A percentile compares a stretch with the other conserved stretches of the same genome.
Evolutionary conservation across 2,888 invertebrate genomes (phyloP).

Genomic region (Drosophila setosimentum): DNA sequence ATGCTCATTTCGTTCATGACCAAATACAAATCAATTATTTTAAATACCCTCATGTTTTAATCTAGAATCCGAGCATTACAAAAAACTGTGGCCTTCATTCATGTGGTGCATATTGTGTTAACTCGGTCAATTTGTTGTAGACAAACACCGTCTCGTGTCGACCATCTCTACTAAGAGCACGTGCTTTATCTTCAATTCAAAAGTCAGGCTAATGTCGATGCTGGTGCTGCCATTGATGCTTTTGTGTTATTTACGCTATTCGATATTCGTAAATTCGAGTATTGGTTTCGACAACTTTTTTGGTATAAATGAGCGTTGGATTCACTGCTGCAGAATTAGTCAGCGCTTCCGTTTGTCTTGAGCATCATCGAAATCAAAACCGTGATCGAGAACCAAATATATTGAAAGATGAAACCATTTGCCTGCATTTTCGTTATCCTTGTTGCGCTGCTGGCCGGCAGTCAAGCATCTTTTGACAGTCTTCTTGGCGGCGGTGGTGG

Average conservation of each 20-base stretch:
- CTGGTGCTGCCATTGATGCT: slow-evolving; percentile 7
- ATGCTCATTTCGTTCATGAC: neutral
- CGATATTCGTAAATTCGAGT: slow-evolving; percentile 22
- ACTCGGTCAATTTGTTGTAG: neutral
- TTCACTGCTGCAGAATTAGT: slow-evolving; percentile 65
- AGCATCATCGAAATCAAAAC: slow-evolving; percentile 46
- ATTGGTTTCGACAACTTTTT: slow-evolving; percentile 35
- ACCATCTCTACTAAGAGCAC: slow-evolving; percentile 10
- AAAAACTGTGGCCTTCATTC: neutral
- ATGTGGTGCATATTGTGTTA: neutral
- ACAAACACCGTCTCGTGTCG: slow-evolving; percentile 10
- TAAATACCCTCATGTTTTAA: neutral
- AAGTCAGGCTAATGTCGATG: slow-evolving; percentile 1
- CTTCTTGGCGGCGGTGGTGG: slow-evolving; percentile 68
- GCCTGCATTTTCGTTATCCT: slow-evolving; percentile 73
- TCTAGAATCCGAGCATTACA: neutral
- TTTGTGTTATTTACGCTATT: slow-evolving; percentile 34
- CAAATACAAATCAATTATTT: neutral
- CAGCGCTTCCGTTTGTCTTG: slow-evolving; percentile 66
- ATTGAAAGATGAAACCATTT: slow-evolving; percentile 73
- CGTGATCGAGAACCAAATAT: slow-evolving; percentile 12
- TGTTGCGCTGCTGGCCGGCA: slow-evolving; percentile 64
- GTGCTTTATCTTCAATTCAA: slow-evolving; percentile 14
- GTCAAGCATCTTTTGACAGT: slow-evolving; percentile 67
- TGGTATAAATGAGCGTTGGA: slow-evolving; percentile 74